Base-by-base conservation (phyloP, 2,113 vertebrate species). In the Rana temporaria region DNA sequence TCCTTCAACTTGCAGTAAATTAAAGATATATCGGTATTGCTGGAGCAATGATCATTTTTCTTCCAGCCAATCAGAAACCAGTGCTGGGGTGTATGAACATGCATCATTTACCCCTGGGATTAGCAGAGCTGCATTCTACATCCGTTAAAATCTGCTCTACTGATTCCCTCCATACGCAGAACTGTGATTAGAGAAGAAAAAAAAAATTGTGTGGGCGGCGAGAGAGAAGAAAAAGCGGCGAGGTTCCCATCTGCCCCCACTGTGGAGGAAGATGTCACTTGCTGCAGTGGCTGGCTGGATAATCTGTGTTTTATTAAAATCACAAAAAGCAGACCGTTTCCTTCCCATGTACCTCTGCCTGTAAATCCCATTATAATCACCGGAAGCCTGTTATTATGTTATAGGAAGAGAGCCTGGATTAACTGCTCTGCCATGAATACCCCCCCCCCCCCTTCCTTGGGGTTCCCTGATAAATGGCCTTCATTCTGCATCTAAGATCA, bases 281-380 rank as follows among this genome's bases (percentile, higher is more conserved):
- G 57, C 78, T 62, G 78, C 67, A 22, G 53, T 38, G 56, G 66
- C 66, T 68, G 53, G 52, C 69, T 3, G 71, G 55, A 79, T 79
- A 79, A 79, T 80, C 78, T 80, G 56, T 70, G 60, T 80, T 80
- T 70, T 69, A 79, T 79, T 57, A 32, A 68, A 52, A 78, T 78
- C 65, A 42, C 53, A 70, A 65, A 70, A 52, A 20, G n/a, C 66
- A 22, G 56, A 62, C n/a, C 52, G 56, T 42, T 80, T 80, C 65
- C 24, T 79, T 60, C 32, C 66, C 66, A 18, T 59, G 52, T 60
- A 34, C 34, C 55, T 42, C 30, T 9, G 55, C 20, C 34, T 62
- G 66, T 80, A 80, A 80, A 70, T 80, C 66, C 56, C 22, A 24
- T 32, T 80, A 62, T 80, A 70, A 70, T 59, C 42, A 53, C n/a